phyloP scores from a whole-genome alignment of 2,888 invertebrate species.

The Drepanosiphum platanoidis region DNA sequence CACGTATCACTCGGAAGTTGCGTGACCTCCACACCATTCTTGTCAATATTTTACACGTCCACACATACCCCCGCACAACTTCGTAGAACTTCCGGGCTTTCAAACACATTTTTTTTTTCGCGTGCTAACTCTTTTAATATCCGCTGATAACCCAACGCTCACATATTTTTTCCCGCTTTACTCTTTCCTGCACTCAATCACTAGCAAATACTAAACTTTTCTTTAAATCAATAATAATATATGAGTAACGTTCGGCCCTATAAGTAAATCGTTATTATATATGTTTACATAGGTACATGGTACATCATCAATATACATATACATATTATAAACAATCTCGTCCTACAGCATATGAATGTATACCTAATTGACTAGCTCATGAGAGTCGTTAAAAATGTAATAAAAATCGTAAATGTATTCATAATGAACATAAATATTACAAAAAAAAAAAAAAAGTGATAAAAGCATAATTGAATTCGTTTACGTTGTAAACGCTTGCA shows the following conservation, averaged over 20 bases:
- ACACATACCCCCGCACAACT: neutral
- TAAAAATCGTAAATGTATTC: neutral
- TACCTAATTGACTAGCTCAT: neutral
- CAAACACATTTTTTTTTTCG: conserved; percentile 27
- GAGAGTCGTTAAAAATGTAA: neutral
- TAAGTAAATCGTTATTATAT: no score
- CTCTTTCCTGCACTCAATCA: neutral
- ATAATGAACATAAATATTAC: no score
- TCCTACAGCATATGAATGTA: neutral
- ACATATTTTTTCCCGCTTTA: neutral
- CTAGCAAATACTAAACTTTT: neutral
- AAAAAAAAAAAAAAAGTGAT: no score
- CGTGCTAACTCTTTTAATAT: conserved; percentile 44
- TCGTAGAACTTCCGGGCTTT: conserved; percentile 15
- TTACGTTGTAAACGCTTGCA: no score
- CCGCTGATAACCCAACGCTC: conserved; percentile 19
- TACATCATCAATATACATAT: neutral
- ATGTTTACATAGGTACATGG: no score
- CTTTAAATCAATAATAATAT: conserved; percentile 34
- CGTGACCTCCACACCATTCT: conserved; percentile 35
- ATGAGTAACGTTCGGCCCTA: neutral
- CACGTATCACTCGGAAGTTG: conserved; percentile 26
- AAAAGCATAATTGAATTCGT: no score
- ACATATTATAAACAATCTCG: neutral
- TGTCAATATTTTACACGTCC: conserved; percentile 48